A percentile compares a stretch with the other conserved stretches of the same genome.
These are phyloP conservation scores for western clawed frog (Xenopus tropicalis) DNA, from an alignment of 2,113 vertebrate genomes.

Conservation along the genomic window UCB_Xtro_10.0 CM004448.2:36436501-36437000, in stretches of 20 bases:
- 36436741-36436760: too few species aligned
- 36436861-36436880: too few species aligned
- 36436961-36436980: background rate
- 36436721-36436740: background rate
- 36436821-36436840: too few species aligned
- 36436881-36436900: too few species aligned
- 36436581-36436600: slow-evolving; percentile 19
- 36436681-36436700: slow-evolving; percentile 10
- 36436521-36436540: slow-evolving; percentile 36
- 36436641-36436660: background rate
- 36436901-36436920: too few species aligned
- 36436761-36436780: too few species aligned
- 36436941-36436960: background rate
- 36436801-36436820: too few species aligned
- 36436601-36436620: slow-evolving; percentile 19
- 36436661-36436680: slow-evolving; percentile 4
- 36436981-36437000: too few species aligned
- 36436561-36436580: slow-evolving; percentile 11
- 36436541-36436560: slow-evolving; percentile 30
- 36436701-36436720: background rate
- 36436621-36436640: background rate
- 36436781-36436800: too few species aligned
- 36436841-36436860: too few species aligned
- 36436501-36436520: slow-evolving; percentile 44
- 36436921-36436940: too few species aligned